phyloP scores from a whole-genome alignment of 1,140 invertebrate genomes.

The Bactericera cockerelli region DNA sequence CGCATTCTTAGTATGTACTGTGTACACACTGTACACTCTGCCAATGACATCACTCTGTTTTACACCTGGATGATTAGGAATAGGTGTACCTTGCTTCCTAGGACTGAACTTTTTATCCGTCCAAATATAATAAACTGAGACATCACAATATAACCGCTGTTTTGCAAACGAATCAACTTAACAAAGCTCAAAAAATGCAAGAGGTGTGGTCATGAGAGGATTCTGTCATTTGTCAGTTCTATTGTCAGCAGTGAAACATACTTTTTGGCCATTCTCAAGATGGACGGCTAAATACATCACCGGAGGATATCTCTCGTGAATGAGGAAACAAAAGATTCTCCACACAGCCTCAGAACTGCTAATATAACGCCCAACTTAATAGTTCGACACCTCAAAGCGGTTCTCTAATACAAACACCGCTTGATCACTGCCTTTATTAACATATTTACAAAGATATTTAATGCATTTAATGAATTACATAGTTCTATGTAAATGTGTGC shows the following conservation, averaged over 20 bases:
- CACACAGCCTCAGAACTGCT: not conserved
- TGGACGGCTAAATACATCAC: not conserved
- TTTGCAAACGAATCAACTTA: not conserved
- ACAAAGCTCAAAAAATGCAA: not conserved
- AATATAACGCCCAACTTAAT: not conserved
- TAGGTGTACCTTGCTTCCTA: not conserved
- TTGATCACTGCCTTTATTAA: too few relatives aligned
- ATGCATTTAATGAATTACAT: not conserved
- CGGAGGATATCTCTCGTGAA: not conserved
- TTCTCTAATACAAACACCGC: not conserved
- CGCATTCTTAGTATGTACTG: too few relatives aligned
- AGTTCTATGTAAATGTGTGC: too few relatives aligned
- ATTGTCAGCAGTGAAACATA: not conserved
- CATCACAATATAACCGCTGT: not conserved
- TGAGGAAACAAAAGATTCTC: not conserved
- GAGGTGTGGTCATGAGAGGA: not conserved
- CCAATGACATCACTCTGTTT: slow-evolving; percentile 24
- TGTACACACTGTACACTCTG: slow-evolving; percentile 22
- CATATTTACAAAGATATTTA: too few relatives aligned
- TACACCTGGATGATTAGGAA: not conserved
- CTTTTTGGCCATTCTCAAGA: not conserved
- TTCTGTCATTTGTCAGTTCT: not conserved
- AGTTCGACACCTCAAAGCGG: not conserved
- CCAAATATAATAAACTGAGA: slow-evolving; percentile 9
- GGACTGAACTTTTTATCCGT: not conserved